Percentiles rank a stretch among this genome's conserved stretches.
Evolutionary conservation across 2,113 vertebrate genomes (phyloP).

Genomic region (Limnothrissa miodon): DNA sequence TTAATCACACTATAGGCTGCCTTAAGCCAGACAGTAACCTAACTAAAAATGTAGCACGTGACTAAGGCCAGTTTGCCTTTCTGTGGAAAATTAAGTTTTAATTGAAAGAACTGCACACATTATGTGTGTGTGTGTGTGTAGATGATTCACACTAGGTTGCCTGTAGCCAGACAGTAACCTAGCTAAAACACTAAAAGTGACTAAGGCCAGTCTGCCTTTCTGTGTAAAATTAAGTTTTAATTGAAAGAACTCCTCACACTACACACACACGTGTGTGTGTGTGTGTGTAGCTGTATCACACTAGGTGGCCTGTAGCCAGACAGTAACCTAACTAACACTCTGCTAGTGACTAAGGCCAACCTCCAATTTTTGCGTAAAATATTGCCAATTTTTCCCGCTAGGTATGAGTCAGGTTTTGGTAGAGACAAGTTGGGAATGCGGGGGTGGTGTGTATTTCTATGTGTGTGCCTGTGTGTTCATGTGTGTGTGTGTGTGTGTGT

Average conservation of each 20-base stretch:
- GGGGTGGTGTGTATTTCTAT: background rate
- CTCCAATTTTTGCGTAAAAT: background rate
- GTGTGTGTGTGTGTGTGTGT: background rate
- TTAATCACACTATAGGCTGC: background rate
- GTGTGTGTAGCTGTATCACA: too few species aligned
- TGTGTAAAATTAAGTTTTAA: background rate
- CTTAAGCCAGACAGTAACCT: background rate
- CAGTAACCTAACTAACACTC: background rate
- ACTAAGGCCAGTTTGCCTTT: background rate
- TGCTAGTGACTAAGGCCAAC: background rate
- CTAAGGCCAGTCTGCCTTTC: background rate
- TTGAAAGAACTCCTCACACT: too few species aligned
- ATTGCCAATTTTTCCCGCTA: background rate
- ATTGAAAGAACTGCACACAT: too few species aligned
- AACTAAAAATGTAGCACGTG: background rate
- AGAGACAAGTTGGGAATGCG: background rate
- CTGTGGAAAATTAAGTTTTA: background rate
- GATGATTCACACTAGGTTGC: background rate
- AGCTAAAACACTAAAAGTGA: background rate
- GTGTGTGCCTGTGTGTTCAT: background rate
- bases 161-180: background rate
- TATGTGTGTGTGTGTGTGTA: too few species aligned
- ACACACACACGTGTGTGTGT: too few species aligned
- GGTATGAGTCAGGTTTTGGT: conserved; percentile 4
- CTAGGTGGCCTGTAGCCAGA: background rate